A percentile compares a stretch with the other conserved stretches of the same genome.
phyloP scores from a whole-genome alignment of 2,888 invertebrate genomes.

The Ichneumoninae sp. region DNA sequence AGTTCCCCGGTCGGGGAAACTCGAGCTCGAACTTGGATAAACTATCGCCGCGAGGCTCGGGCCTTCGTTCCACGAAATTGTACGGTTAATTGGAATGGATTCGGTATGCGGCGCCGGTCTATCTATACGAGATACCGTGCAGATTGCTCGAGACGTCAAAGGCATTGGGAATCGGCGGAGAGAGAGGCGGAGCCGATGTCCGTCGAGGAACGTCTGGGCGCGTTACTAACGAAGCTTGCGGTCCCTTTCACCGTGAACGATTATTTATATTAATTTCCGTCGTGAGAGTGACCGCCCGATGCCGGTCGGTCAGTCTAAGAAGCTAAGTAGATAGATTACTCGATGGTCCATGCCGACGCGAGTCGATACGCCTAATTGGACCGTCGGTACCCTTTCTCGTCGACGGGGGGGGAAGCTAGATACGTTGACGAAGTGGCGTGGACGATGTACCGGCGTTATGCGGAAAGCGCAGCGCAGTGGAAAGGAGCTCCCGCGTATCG shows the following conservation, averaged over 20 bases:
- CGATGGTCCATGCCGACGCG: slow-evolving; percentile 49
- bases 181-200: background rate
- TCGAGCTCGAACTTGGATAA: slow-evolving; percentile 31
- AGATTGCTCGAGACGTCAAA: slow-evolving; percentile 14
- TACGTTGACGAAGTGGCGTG: slow-evolving; percentile 35
- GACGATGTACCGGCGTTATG: slow-evolving; percentile 38
- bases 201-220: background rate
- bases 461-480: slow-evolving; percentile 1
- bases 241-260: slow-evolving; percentile 16
- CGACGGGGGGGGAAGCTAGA: slow-evolving; percentile 34
- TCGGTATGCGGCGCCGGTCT: background rate
- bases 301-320: slow-evolving; percentile 58
- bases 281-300: slow-evolving; percentile 13
- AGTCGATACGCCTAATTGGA: slow-evolving; percentile 77
- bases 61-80: slow-evolving; percentile 6
- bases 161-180: slow-evolving; percentile 17
- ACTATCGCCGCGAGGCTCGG: slow-evolving; percentile 19
- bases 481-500: slow-evolving; percentile 7
- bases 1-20: background rate
- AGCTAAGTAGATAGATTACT: slow-evolving; percentile 59
- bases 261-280: slow-evolving; percentile 51
- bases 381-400: slow-evolving; percentile 19
- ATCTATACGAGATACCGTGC: background rate
- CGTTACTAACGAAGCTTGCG: slow-evolving; percentile 11
- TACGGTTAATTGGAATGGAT: slow-evolving; percentile 36